Conservation (phyloP, 2,888 invertebrate species). For the Trachelus stipa region DNA sequence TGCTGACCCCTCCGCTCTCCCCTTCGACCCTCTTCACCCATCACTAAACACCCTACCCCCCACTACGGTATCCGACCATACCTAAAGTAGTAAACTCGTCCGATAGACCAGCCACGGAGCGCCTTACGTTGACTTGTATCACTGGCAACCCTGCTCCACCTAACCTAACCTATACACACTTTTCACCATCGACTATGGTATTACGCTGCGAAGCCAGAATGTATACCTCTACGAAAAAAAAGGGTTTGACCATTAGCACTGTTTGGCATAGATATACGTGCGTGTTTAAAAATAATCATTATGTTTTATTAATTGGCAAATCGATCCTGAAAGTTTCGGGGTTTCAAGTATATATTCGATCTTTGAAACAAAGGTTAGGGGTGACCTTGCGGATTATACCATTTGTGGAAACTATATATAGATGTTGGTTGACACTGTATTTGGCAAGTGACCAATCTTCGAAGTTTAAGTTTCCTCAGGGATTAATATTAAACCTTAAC, state of each 20-base stretch:
- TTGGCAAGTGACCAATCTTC: neutral
- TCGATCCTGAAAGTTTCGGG: neutral
- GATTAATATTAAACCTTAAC: neutral
- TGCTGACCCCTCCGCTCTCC: neutral
- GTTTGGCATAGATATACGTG: neutral
- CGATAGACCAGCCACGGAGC: slow-evolving; percentile 6
- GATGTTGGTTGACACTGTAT: neutral
- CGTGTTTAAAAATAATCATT: neutral
- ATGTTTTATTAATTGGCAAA: neutral
- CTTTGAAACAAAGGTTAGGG: neutral
- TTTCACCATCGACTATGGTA: neutral
- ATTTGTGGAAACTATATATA: neutral
- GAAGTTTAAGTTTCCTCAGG: neutral
- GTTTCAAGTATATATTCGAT: neutral
- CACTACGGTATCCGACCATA: slow-evolving; percentile 24
- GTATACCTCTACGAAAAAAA: neutral
- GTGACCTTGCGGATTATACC: neutral
- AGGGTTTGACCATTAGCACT: neutral
- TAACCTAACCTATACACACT: neutral
- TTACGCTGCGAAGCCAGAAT: neutral
- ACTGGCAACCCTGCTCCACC: neutral
- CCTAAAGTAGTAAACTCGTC: slow-evolving; percentile 28
- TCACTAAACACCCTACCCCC: neutral
- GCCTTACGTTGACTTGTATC: neutral
- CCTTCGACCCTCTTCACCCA: neutral